phyloP scores from a whole-genome alignment of 2,888 invertebrate genomes.

The Prionchulus punctatus region DNA sequence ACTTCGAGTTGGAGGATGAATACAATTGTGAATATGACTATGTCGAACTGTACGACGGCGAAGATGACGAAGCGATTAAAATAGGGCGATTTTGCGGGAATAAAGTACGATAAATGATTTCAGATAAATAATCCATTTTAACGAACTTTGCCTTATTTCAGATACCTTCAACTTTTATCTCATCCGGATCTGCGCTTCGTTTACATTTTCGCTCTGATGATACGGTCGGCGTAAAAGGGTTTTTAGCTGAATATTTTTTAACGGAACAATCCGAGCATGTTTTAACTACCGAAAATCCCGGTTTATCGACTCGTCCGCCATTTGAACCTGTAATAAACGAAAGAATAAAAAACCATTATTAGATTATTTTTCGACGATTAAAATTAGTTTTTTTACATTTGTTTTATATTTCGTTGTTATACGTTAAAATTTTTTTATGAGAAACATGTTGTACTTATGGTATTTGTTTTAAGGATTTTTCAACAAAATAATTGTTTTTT shows the following conservation, averaged over 20 bases:
- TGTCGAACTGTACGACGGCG: conserved; percentile 77
- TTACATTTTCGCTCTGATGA: conserved; percentile 24
- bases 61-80: conserved; percentile 59
- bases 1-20: conserved; percentile 74
- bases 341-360: background rate
- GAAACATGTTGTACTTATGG: too few species aligned
- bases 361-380: too few species aligned
- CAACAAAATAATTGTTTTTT: too few species aligned
- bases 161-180: conserved; percentile 14
- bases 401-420: too few species aligned
- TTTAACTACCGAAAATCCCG: background rate
- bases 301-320: conserved; percentile 6
- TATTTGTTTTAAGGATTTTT: too few species aligned
- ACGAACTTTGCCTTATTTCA: conserved; percentile 2
- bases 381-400: too few species aligned
- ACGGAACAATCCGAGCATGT: conserved; percentile 8
- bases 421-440: too few species aligned
- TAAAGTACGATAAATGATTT: conserved; percentile 43
- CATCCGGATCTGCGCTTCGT: conserved; percentile 13
- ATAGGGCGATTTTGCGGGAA: conserved; percentile 76
- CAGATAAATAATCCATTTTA: background rate
- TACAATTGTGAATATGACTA: conserved; percentile 87
- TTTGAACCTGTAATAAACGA: conserved; percentile 13
- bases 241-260: conserved; percentile 22
- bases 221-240: conserved; percentile 24